Evolutionary conservation across 2,888 invertebrate genomes (phyloP).

Genomic region (Leucophora obtusa): DNA sequence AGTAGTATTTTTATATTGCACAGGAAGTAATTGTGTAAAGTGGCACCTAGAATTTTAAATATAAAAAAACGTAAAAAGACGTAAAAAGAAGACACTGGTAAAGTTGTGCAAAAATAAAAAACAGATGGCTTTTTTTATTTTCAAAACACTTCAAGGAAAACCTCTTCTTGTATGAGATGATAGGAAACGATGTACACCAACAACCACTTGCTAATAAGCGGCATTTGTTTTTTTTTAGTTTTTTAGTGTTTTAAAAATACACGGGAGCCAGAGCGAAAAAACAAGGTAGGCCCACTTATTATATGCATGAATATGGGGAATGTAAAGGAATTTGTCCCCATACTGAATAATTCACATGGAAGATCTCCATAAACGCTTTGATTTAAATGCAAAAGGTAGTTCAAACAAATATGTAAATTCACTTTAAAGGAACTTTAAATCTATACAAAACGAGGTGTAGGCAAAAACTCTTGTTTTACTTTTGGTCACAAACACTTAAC

Average conservation of each 20-base stretch:
- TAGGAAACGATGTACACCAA: not conserved
- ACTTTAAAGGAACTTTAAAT: not conserved
- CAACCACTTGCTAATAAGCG: constrained; percentile 54
- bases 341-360: too few relatives aligned
- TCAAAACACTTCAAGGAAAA: constrained; percentile 27
- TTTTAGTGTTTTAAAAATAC: constrained; percentile 7
- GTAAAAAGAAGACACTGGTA: constrained; percentile 11
- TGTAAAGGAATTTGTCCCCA: constrained; percentile 44
- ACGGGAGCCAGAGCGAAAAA: constrained; percentile 8
- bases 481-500: constrained; percentile 28
- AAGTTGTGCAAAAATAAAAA: constrained; percentile 7
- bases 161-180: constrained; percentile 13
- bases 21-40: constrained; percentile 65
- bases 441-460: constrained; percentile 27
- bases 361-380: not conserved
- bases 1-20: constrained; percentile 22
- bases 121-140: constrained; percentile 43
- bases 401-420: not conserved
- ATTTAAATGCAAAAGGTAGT: not conserved
- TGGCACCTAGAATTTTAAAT: constrained; percentile 40
- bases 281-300: not conserved
- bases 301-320: constrained; percentile 13
- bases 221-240: constrained; percentile 31
- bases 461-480: constrained; percentile 61
- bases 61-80: too few relatives aligned